Evolutionary conservation across 2,888 invertebrate species (phyloP).

Genomic region (Acrocyrtus sp.): DNA sequence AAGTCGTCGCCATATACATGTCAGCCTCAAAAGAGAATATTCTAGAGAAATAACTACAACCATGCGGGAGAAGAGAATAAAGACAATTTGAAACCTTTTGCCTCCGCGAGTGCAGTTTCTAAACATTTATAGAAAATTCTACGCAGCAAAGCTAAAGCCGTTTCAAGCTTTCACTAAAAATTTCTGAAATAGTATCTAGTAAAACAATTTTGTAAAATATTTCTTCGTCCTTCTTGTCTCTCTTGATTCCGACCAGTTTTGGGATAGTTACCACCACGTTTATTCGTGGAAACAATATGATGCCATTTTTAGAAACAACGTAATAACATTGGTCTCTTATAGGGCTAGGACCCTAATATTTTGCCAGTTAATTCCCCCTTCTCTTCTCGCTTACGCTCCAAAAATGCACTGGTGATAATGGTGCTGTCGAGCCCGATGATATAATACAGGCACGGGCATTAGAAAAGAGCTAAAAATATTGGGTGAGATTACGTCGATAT

Average conservation of each 20-base stretch:
- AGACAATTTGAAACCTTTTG: background rate
- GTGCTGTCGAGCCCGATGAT: constrained; percentile 21
- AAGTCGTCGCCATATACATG: constrained; percentile 41
- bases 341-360: too few species aligned
- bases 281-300: constrained; percentile 53
- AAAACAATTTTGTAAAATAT: constrained; percentile 40
- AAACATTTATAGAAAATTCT: too few species aligned
- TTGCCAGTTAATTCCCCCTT: too few species aligned
- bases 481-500: background rate
- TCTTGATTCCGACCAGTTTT: too few species aligned
- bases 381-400: constrained; percentile 13
- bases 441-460: background rate
- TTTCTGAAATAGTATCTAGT: too few species aligned
- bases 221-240: constrained; percentile 21
- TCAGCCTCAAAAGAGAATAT: constrained; percentile 35
- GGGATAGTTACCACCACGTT: constrained; percentile 43
- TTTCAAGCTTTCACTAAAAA: too few species aligned
- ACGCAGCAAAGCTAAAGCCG: too few species aligned
- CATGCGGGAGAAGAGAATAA: background rate
- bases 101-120: too few species aligned
- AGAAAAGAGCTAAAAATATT: background rate
- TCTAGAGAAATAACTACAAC: too few species aligned
- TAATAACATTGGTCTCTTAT: constrained; percentile 24
- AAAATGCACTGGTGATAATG: constrained; percentile 13
- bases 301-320: constrained; percentile 50